Percentiles rank a stretch among this genome's conserved stretches.
phyloP scores from a whole-genome alignment of 2,888 invertebrate genomes.

The Nemotelus pantherinus region DNA sequence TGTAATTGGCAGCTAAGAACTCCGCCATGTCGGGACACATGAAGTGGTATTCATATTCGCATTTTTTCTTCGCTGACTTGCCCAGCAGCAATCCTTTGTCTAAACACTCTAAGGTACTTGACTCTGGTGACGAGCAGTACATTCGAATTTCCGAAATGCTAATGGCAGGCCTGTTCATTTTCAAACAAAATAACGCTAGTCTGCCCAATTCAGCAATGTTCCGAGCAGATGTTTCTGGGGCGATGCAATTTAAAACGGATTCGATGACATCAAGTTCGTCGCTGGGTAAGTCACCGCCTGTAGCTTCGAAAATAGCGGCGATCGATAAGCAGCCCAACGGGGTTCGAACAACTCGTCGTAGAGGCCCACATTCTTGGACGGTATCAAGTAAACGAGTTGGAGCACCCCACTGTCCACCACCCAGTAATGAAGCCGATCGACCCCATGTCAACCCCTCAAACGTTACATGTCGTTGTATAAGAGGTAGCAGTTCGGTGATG shows the following conservation, averaged over 20 bases:
- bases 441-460: slow-evolving; percentile 67
- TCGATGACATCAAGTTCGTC: slow-evolving; percentile 61
- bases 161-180: slow-evolving; percentile 66
- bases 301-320: slow-evolving; percentile 67
- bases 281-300: slow-evolving; percentile 61
- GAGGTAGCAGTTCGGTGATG: slow-evolving; percentile 62
- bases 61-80: slow-evolving; percentile 62
- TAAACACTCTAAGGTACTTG: slow-evolving; percentile 65
- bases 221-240: slow-evolving; percentile 55
- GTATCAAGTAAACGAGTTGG: slow-evolving; percentile 64
- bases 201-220: slow-evolving; percentile 67
- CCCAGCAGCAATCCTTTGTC: slow-evolving; percentile 64
- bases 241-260: slow-evolving; percentile 62
- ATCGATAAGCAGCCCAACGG: slow-evolving; percentile 68
- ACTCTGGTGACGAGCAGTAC: slow-evolving; percentile 63
- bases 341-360: slow-evolving; percentile 65
- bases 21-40: slow-evolving; percentile 67
- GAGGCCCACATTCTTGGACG: slow-evolving; percentile 62
- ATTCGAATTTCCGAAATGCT: slow-evolving; percentile 66
- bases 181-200: slow-evolving; percentile 66
- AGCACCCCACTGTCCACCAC: slow-evolving; percentile 66
- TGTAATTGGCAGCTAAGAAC: slow-evolving; percentile 68
- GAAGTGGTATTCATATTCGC: slow-evolving; percentile 64
- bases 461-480: slow-evolving; percentile 66
- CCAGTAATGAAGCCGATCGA: slow-evolving; percentile 65